Percentiles rank a stretch among this genome's conserved stretches.
phyloP scores from a whole-genome alignment of 2,113 vertebrate species.

The Tinamus guttatus region DNA sequence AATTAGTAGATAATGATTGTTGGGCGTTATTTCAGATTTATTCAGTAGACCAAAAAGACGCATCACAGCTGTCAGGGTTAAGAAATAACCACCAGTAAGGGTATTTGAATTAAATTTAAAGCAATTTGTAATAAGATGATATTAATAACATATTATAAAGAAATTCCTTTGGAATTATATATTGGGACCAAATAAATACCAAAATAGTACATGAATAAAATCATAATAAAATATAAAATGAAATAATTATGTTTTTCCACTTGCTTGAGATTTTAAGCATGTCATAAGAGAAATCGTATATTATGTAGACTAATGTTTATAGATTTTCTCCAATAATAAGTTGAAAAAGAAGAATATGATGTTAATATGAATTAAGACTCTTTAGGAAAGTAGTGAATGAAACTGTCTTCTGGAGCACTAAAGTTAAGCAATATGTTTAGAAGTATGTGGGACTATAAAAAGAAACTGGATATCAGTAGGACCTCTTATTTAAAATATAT shows the following conservation, averaged over 20 bases:
- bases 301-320: neutral
- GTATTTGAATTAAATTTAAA: neutral
- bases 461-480: neutral
- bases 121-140: neutral
- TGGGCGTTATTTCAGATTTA: neutral
- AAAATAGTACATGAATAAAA: neutral
- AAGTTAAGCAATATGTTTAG: neutral
- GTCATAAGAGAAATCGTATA: neutral
- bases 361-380: neutral
- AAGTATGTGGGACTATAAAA: neutral
- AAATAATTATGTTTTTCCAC: neutral
- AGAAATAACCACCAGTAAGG: neutral
- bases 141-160: neutral
- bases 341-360: neutral
- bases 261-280: neutral
- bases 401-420: neutral
- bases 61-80: neutral
- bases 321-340: neutral
- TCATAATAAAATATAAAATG: neutral
- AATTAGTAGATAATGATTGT: neutral
- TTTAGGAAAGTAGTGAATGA: neutral
- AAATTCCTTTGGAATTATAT: neutral
- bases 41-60: neutral
- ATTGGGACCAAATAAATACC: fast-evolving
- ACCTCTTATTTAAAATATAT: neutral